Evolutionary conservation across 2,888 invertebrate genomes (phyloP).

Genomic region (Nomada goodeniana): DNA sequence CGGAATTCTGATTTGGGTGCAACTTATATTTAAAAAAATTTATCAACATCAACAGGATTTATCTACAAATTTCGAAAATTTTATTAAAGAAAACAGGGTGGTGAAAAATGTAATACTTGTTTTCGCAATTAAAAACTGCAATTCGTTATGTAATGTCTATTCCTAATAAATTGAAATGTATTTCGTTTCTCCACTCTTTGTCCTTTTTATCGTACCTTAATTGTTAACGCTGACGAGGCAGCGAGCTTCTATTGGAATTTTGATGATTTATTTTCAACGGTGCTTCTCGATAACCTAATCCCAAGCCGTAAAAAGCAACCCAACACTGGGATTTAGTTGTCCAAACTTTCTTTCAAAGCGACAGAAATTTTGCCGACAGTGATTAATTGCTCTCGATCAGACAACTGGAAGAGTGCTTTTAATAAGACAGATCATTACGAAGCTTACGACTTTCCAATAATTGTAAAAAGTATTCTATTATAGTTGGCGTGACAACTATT

Average conservation of each 20-base stretch:
- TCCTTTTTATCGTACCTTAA: neutral
- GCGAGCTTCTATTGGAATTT: slow-evolving; percentile 1
- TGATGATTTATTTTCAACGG: neutral
- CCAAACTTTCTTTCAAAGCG: slow-evolving; percentile 31
- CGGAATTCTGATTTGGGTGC: too few species aligned
- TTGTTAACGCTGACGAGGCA: neutral
- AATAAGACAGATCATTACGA: slow-evolving; percentile 24
- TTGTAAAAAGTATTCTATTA: neutral
- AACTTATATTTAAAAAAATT: too few species aligned
- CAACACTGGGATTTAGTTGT: slow-evolving; percentile 43
- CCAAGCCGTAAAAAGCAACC: slow-evolving; percentile 16
- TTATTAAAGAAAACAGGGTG: too few species aligned
- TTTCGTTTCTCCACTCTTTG: neutral
- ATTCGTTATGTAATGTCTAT: neutral
- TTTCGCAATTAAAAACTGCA: neutral
- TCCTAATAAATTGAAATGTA: neutral
- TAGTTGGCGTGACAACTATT: neutral
- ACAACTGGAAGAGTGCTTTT: slow-evolving; percentile 16
- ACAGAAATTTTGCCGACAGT: slow-evolving; percentile 36
- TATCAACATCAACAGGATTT: too few species aligned
- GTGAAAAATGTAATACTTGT: too few species aligned
- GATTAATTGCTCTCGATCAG: slow-evolving; percentile 39
- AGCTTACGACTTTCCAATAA: neutral
- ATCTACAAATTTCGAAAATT: too few species aligned
- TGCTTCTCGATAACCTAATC: slow-evolving; percentile 20